phyloP scores from a whole-genome alignment of 2,797 vertebrate species.

The Vultur gryphus region DNA sequence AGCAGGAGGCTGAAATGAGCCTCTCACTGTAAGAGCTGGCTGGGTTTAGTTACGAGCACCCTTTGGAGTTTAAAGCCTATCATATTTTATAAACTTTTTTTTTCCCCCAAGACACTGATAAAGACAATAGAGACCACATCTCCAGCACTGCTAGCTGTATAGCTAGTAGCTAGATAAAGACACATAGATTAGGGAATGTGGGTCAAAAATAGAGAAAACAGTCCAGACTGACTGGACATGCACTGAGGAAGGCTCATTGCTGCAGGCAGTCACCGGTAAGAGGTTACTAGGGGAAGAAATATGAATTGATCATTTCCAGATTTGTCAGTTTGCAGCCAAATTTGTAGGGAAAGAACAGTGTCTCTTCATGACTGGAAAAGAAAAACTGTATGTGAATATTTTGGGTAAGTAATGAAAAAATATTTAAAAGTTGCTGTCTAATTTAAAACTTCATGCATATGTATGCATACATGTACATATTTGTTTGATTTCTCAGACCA shows the following conservation, averaged over 20 bases:
- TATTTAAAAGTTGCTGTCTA: neutral
- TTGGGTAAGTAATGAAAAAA: neutral
- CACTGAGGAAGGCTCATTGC: conserved; percentile 39
- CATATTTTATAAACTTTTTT: conserved; percentile 9
- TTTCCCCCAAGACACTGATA: neutral
- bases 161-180: conserved; percentile 32
- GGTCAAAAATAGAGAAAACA: conserved; percentile 52
- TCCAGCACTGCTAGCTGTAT: neutral
- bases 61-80: conserved; percentile 45
- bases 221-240: conserved; percentile 34
- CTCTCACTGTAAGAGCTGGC: neutral
- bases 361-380: neutral
- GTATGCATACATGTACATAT: rapidly evolving
- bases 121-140: neutral
- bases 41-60: neutral
- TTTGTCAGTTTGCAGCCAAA: conserved; percentile 44
- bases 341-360: neutral
- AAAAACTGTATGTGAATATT: neutral
- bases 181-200: conserved; percentile 22
- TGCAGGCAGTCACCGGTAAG: conserved; percentile 31
- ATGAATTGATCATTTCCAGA: conserved; percentile 54
- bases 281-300: conserved; percentile 58
- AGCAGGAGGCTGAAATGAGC: neutral
- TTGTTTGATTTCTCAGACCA: neutral
- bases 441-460: neutral